These are phyloP conservation scores for Mactromeris polynyma DNA, from an alignment of 2,888 invertebrate species.

Conservation along the genomic window DNA sequence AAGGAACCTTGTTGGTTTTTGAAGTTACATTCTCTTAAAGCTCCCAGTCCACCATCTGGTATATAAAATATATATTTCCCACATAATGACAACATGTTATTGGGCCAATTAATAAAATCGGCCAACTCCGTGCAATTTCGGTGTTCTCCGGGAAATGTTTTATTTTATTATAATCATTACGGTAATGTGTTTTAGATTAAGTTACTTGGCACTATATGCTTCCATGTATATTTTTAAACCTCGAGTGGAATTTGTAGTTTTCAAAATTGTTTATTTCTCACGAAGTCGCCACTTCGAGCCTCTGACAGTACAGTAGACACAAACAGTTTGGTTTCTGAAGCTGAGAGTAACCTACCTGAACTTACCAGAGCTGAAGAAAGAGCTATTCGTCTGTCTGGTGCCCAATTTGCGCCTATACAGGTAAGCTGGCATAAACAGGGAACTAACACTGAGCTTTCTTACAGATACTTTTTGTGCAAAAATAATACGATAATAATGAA, in stretches of 20 bases:
- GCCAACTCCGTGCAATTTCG: too few relatives aligned
- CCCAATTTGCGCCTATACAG: conserved; percentile 9
- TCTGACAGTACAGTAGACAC: neutral
- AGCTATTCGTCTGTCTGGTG: conserved; percentile 20
- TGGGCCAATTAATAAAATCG: too few relatives aligned
- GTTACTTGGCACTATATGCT: neutral
- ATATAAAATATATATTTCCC: too few relatives aligned
- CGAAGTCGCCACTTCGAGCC: neutral
- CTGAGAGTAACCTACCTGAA: conserved; percentile 29
- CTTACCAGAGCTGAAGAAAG: conserved; percentile 20
- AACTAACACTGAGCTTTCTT: too few relatives aligned
- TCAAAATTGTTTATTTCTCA: neutral
- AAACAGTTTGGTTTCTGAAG: neutral
- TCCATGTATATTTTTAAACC: neutral
- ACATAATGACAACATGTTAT: too few relatives aligned
- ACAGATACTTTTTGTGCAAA: too few relatives aligned
- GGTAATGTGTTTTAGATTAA: neutral
- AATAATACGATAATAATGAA: too few relatives aligned
- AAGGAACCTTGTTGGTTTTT: too few relatives aligned
- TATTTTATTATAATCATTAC: too few relatives aligned
- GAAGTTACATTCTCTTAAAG: too few relatives aligned
- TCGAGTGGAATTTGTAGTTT: neutral
- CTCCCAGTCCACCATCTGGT: too few relatives aligned
- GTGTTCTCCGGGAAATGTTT: too few relatives aligned
- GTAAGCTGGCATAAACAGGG: neutral